phyloP scores from a whole-genome alignment of 2,113 vertebrate genomes.

The Pungitius pungitius region DNA sequence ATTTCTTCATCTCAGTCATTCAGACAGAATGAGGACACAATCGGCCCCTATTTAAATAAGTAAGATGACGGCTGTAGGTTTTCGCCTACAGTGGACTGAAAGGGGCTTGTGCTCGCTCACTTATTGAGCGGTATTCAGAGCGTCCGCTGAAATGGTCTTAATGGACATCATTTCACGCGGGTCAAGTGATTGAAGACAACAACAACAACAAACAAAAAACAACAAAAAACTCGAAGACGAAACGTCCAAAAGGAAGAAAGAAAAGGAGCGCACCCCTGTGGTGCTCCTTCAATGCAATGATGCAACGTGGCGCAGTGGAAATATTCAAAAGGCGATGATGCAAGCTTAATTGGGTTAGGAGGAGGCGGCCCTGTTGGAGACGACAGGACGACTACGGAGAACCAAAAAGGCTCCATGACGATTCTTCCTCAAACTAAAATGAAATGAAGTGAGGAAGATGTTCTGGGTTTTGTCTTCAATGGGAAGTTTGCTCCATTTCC shows the following conservation, averaged over 20 bases:
- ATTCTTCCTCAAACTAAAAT: constrained; percentile 68
- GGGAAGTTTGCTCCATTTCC: constrained; percentile 71
- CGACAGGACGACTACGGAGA: background rate
- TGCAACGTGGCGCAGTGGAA: constrained; percentile 1
- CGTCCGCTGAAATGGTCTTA: constrained; percentile 5
- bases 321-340: constrained; percentile 3
- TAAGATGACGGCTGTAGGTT: constrained; percentile 34
- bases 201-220: background rate
- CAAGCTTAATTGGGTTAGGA: background rate
- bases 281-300: background rate
- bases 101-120: constrained; percentile 14
- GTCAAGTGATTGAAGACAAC: constrained; percentile 40
- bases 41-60: constrained; percentile 59
- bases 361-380: constrained; percentile 14
- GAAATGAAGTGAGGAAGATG: constrained; percentile 61
- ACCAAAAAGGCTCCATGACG: constrained; percentile 45
- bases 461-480: constrained; percentile 51
- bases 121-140: constrained; percentile 18
- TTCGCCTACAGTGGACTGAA: constrained; percentile 9
- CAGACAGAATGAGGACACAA: constrained; percentile 69
- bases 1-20: constrained; percentile 67
- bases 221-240: background rate
- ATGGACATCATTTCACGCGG: constrained; percentile 20
- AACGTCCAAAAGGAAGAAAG: background rate
- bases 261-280: background rate